Percentiles rank a stretch among this genome's conserved stretches.
phyloP scores from a whole-genome alignment of 2,113 vertebrate genomes.

The Puntigrus tetrazona region DNA sequence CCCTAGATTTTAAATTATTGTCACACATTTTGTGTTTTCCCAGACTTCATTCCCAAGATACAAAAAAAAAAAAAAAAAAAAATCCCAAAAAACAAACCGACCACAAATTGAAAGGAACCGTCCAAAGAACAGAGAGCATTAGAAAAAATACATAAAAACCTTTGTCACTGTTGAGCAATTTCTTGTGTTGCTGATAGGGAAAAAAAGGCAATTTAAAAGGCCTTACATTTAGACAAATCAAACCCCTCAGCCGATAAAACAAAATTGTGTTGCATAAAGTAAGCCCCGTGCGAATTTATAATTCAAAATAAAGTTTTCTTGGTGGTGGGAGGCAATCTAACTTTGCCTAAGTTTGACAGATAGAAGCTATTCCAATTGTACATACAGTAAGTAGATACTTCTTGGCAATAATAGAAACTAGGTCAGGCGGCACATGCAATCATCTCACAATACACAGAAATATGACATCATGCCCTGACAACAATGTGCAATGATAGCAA shows the following conservation, averaged over 20 bases:
- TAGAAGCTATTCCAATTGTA: constrained; percentile 12
- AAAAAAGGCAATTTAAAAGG: neutral
- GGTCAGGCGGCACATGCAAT: neutral
- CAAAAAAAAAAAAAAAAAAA: too few species aligned
- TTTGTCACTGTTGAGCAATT: neutral
- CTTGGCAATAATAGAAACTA: constrained; percentile 25
- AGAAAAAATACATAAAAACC: neutral
- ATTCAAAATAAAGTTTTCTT: neutral
- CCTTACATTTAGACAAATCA: neutral
- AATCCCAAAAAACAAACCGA: too few species aligned
- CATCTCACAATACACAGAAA: constrained; percentile 21
- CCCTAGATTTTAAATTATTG: neutral
- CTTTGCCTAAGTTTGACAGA: neutral
- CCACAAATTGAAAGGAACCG: too few species aligned
- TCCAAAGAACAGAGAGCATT: too few species aligned
- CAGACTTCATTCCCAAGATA: too few species aligned
- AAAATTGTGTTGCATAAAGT: neutral
- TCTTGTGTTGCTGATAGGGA: neutral
- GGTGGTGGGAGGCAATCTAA: neutral
- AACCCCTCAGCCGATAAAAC: neutral
- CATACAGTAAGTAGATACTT: constrained; percentile 24
- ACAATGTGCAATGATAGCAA: constrained; percentile 15
- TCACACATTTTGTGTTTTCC: neutral
- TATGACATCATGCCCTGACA: constrained; percentile 27
- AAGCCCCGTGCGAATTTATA: neutral